Evolutionary conservation across 2,113 vertebrate species (phyloP), one percentile per base, ranked within the genome.

Genomic region (Piaya cayana): DNA sequence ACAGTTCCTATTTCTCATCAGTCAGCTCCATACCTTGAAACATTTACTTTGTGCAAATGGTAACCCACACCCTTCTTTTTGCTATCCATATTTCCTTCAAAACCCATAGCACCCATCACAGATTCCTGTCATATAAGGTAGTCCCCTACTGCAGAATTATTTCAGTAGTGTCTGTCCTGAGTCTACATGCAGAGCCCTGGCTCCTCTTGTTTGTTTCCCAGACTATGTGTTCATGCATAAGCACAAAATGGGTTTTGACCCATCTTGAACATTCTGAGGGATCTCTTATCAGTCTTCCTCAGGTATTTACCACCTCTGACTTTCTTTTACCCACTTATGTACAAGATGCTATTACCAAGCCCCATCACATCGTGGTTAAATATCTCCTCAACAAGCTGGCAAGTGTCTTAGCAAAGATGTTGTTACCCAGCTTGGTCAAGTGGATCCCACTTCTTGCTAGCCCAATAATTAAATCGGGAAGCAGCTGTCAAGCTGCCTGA

Each of bases 111-210:
- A 36, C 12, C 17, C 10, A 47, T 36, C 45, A 78, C 45, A 49
- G 30, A 49, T 9, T 25, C 27, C 16, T 58, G 42, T 27, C 50
- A 23, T 16, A 59, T 37, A 52, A 23, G 3, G 11, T 70, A 16
- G 22, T 23, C 16, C 32, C 26, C 36, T 30, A 6, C 6, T 29
- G 47, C n/a, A 12, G 12, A 50, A 47, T 42, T 62, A 30, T 36
- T 86, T 45, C 49, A 70, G 27, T 0, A 1, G 19, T 39, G 27
- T 18, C 16, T 49, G 30, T 42, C 60, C 34, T 25, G 11, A 0
- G 1, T 19, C n/a, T 0, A 0, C 32, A 25, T 3, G 8, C 47
- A 81, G 16, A 58, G 27, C 27, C 16, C 56, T 36, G 34, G 5
- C 10, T 65, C 50, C 49, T 30, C 12, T 29, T 67, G n/a, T 37